Percentiles rank a stretch among this genome's conserved stretches.
Conservation (phyloP, 2,113 vertebrate species). For the Calcarius ornatus region DNA sequence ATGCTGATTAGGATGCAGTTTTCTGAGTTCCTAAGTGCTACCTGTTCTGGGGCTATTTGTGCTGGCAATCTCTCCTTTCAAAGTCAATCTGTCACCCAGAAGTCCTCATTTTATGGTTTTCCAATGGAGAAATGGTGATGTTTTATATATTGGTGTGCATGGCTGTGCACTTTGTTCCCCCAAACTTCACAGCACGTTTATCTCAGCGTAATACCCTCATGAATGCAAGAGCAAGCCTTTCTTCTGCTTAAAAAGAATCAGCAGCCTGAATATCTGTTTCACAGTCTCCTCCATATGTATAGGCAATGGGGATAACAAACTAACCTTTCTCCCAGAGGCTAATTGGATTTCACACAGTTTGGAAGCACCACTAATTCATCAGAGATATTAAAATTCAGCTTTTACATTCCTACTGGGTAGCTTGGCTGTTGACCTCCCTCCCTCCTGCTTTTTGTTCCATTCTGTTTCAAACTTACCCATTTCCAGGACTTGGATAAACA, state of each 20-base stretch:
- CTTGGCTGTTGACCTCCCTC: slow-evolving; percentile 3
- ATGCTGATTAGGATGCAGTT: background rate
- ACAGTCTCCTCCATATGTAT: background rate
- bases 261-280: slow-evolving; percentile 17
- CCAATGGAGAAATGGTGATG: background rate
- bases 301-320: slow-evolving; percentile 24
- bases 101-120: background rate
- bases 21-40: background rate
- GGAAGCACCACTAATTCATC: slow-evolving; percentile 36
- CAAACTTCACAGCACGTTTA: background rate
- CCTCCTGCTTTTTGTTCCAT: background rate
- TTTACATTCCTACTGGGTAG: slow-evolving; percentile 16
- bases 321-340: slow-evolving; percentile 53
- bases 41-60: background rate
- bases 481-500: background rate
- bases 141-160: background rate
- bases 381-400: slow-evolving; percentile 36
- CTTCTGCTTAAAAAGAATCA: slow-evolving; percentile 18
- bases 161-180: background rate
- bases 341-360: slow-evolving; percentile 66
- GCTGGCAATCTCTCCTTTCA: background rate
- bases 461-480: background rate
- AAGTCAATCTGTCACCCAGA: background rate
- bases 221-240: slow-evolving; percentile 31
- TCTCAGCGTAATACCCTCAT: background rate